Conservation (phyloP, 2,797 vertebrate species). For the Oreochromis mossambicus region DNA sequence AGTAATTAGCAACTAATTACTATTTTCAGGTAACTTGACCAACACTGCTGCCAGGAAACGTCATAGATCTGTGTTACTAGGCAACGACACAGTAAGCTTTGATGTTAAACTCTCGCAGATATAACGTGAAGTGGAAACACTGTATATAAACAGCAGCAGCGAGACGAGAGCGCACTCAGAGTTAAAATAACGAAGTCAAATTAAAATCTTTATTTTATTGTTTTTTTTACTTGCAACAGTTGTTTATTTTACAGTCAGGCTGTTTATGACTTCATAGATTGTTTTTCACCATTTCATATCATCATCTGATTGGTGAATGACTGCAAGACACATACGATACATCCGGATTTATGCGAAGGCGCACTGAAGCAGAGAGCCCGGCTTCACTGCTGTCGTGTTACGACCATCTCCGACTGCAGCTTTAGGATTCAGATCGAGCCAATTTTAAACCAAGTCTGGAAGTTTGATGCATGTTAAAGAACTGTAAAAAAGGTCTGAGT, state of each 20-base stretch:
- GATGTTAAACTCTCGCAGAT: not conserved
- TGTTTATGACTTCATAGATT: not conserved
- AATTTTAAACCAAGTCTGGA: not conserved
- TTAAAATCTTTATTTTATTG: not conserved
- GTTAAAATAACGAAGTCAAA: too few species aligned
- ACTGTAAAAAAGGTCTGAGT: not conserved
- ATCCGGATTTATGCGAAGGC: fast-evolving
- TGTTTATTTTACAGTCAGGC: not conserved
- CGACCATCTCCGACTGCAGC: not conserved
- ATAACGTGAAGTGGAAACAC: not conserved
- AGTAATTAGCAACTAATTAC: fast-evolving
- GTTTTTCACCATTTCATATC: not conserved
- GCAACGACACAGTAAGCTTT: not conserved
- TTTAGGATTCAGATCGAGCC: fast-evolving
- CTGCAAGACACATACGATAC: too few species aligned
- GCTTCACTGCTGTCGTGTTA: not conserved
- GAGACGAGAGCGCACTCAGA: not conserved
- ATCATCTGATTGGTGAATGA: not conserved
- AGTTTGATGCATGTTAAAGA: not conserved
- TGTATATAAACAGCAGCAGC: not conserved
- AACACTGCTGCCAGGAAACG: not conserved
- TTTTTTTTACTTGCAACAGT: not conserved
- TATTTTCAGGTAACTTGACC: not conserved
- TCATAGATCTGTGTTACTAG: not conserved
- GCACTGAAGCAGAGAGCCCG: not conserved